phyloP scores from a whole-genome alignment of 2,888 invertebrate genomes.

The Abrostola triplasia region DNA sequence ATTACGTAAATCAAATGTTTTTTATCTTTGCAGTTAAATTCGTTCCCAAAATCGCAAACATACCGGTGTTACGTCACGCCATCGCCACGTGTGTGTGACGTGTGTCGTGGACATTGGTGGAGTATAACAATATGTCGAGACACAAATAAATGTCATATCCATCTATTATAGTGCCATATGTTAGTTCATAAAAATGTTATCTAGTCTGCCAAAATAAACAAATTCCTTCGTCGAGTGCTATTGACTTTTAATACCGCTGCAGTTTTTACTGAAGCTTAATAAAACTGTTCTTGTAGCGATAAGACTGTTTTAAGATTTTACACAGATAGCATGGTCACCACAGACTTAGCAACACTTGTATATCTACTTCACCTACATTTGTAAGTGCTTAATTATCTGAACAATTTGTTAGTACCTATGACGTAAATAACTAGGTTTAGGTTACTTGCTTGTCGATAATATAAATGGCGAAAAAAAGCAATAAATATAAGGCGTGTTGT shows the following conservation, averaged over 20 bases:
- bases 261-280: neutral
- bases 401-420: slow-evolving; percentile 23
- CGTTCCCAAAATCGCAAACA: slow-evolving; percentile 18
- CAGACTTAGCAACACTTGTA: slow-evolving; percentile 21
- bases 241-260: slow-evolving; percentile 1
- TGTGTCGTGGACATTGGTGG: slow-evolving; percentile 10
- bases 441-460: neutral
- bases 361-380: slow-evolving; percentile 30
- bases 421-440: slow-evolving; percentile 1
- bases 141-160: slow-evolving; percentile 19
- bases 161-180: slow-evolving; percentile 11
- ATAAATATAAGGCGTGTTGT: no score
- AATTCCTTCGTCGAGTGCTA: neutral
- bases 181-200: neutral
- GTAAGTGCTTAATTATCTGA: slow-evolving; percentile 28
- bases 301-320: slow-evolving; percentile 39
- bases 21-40: slow-evolving; percentile 6
- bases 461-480: neutral
- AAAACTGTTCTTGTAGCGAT: slow-evolving; percentile 22
- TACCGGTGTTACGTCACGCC: slow-evolving; percentile 39
- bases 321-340: slow-evolving; percentile 38
- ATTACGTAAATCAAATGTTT: slow-evolving; percentile 5
- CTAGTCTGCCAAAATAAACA: neutral
- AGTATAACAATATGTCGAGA: slow-evolving; percentile 11
- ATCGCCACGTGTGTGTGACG: slow-evolving; percentile 34